Evolutionary conservation across 2,888 invertebrate species (phyloP).

Genomic region (Beris chalybata): DNA sequence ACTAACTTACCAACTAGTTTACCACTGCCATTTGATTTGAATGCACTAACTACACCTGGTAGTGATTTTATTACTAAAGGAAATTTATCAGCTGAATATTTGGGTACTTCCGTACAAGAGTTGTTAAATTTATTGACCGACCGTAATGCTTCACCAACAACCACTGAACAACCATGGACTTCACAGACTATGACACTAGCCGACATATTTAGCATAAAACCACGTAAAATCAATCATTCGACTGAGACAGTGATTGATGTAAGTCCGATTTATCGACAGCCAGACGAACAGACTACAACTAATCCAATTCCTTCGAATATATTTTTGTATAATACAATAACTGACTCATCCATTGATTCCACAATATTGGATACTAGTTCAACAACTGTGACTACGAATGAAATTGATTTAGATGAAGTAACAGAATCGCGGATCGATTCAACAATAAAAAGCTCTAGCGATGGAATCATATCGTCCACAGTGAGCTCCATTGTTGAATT

Average conservation of each 20-base stretch:
- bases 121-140: background rate
- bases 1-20: conserved; percentile 42
- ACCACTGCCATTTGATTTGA: conserved; percentile 39
- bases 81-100: conserved; percentile 40
- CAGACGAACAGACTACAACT: conserved; percentile 4
- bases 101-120: conserved; percentile 44
- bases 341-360: background rate
- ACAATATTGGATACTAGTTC: background rate
- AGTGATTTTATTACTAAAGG: conserved; percentile 41
- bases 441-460: no score
- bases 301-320: background rate
- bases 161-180: background rate
- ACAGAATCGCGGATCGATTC: no score
- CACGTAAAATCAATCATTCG: conserved; percentile 40
- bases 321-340: background rate
- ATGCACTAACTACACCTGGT: conserved; percentile 43
- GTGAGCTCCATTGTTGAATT: conserved; percentile 1
- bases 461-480: background rate
- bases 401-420: background rate
- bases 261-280: conserved; percentile 39
- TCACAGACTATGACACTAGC: conserved; percentile 41
- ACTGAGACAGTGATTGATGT: conserved; percentile 37
- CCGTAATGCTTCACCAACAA: background rate
- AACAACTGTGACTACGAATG: background rate
- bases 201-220: conserved; percentile 43